Base-by-base conservation (phyloP, 2,797 vertebrate genomes). In the Smutsia gigantea region DNA sequence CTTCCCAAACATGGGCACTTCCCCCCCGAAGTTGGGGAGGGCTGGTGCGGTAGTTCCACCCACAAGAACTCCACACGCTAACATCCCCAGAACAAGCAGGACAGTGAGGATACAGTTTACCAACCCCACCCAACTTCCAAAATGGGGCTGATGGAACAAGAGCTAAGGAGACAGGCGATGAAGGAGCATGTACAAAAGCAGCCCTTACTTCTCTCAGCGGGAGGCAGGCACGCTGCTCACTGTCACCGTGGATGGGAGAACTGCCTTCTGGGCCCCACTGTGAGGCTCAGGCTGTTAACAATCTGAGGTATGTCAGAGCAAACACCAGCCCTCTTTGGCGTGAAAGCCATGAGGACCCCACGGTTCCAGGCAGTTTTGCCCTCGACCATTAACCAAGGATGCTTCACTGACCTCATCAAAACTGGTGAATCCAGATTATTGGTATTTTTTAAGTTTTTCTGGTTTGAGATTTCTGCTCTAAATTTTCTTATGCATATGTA, bases 401-500 rank as follows among this genome's bases (percentile, higher is more conserved):
- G 34, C 63, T 27, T 96, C 0, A 7, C 57, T 53, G 79, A 84
- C 64, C 71, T 96, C 84, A 90, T 90, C 75, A 87, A 95, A 96
- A 92, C 39, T 53, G 37, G 75, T 49, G n/a, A 92, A 78, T 69
- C n/a, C 19, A 90, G 34, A 69, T 29, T 15, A 4, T 4, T 55
- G 46, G 46, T 87, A 53, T n/a, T 89, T 94, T 95, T 75, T 9
- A 93, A 53, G 69, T 87, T 90, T 86, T 86, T 87, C 46, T 66
- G 84, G 59, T 92, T 87, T 95, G 93, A 90, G 49, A 71, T 78
- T 95, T 96, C 64, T 72, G 27, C n/a, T 89, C 46, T 77, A 90
- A 87, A 92, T 87, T 74, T 68, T 77, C 63, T 92, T 87, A 79
- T 31, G 46, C 19, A 25, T n/a, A 31, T 42, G 72, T 37, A 88